Percentiles rank a stretch among this genome's conserved stretches.
phyloP scores from a whole-genome alignment of 2,797 vertebrate genomes.

The Cetoscarus ocellatus region DNA sequence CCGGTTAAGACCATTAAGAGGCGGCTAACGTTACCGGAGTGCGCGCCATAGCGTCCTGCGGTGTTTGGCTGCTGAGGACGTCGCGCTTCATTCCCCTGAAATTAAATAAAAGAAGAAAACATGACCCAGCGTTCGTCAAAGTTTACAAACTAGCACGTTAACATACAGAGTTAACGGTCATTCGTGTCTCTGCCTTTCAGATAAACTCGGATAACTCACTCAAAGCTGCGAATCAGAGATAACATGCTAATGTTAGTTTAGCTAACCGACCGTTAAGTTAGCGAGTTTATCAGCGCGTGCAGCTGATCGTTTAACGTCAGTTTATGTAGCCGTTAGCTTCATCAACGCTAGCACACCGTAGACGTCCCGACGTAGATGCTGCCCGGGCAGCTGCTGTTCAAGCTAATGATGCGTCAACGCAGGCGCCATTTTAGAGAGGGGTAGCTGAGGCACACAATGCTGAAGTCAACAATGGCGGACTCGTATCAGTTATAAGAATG shows the following conservation, averaged over 20 bases:
- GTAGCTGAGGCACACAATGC: too few relatives aligned
- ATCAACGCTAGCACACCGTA: constrained; percentile 33
- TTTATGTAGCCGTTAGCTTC: constrained; percentile 54
- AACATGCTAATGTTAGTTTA: not conserved
- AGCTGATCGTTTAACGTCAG: constrained; percentile 9
- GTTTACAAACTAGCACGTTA: constrained; percentile 6
- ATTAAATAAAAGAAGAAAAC: not conserved
- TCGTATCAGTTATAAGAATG: too few relatives aligned
- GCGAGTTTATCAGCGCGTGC: not conserved
- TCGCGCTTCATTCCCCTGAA: constrained; percentile 41
- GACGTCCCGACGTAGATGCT: too few relatives aligned
- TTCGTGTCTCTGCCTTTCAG: fast-evolving
- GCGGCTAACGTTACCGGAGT: constrained; percentile 17
- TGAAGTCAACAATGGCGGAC: too few relatives aligned
- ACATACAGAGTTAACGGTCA: not conserved
- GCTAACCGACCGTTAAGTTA: not conserved
- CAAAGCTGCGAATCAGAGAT: not conserved
- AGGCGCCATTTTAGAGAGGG: too few relatives aligned
- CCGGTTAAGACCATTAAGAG: not conserved
- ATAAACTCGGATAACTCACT: too few relatives aligned
- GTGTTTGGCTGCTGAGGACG: not conserved
- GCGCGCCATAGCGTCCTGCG: constrained; percentile 13
- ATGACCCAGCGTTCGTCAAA: not conserved
- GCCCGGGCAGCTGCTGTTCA: too few relatives aligned
- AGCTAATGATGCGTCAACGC: too few relatives aligned